A percentile compares a stretch with the other conserved stretches of the same genome.
Conservation (phyloP, 2,888 invertebrate genomes). For the Eurois occulta region DNA sequence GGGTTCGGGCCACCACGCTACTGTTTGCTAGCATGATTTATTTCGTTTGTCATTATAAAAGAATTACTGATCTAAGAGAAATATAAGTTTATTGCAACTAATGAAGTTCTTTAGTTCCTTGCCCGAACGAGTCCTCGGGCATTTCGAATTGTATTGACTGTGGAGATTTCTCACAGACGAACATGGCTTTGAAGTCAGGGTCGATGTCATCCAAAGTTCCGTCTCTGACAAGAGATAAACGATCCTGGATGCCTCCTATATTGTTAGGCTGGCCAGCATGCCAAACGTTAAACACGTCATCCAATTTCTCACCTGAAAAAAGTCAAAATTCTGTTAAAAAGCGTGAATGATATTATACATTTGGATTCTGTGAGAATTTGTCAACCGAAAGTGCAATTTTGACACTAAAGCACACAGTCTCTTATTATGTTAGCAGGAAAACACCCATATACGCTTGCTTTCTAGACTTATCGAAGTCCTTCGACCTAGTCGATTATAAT, state of each 20-base stretch:
- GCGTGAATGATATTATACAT: too few species aligned
- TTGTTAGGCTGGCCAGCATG: not conserved
- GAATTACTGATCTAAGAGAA: not conserved
- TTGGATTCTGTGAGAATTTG: too few species aligned
- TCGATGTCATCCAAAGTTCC: not conserved
- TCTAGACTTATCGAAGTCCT: too few species aligned
- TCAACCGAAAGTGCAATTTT: too few species aligned
- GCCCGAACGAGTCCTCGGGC: not conserved
- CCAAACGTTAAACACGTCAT: constrained; percentile 24
- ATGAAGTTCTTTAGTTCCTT: not conserved
- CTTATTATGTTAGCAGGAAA: too few species aligned
- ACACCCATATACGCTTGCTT: too few species aligned
- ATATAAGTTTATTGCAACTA: not conserved
- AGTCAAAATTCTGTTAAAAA: not conserved
- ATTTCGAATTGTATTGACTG: not conserved
- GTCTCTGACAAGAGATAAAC: not conserved
- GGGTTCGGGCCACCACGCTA: too few species aligned
- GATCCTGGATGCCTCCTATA: not conserved
- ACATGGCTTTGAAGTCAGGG: constrained; percentile 9
- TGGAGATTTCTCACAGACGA: constrained; percentile 32
- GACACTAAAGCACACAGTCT: too few species aligned
- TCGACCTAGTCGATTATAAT: too few species aligned
- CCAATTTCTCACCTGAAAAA: constrained; percentile 13
- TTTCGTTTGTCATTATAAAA: not conserved
- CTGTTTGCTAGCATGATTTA: too few species aligned